Evolutionary conservation across 2,888 invertebrate species (phyloP), one percentile per base, ranked within the genome.

Genomic region (Scaptomyza cyrtandrae): DNA sequence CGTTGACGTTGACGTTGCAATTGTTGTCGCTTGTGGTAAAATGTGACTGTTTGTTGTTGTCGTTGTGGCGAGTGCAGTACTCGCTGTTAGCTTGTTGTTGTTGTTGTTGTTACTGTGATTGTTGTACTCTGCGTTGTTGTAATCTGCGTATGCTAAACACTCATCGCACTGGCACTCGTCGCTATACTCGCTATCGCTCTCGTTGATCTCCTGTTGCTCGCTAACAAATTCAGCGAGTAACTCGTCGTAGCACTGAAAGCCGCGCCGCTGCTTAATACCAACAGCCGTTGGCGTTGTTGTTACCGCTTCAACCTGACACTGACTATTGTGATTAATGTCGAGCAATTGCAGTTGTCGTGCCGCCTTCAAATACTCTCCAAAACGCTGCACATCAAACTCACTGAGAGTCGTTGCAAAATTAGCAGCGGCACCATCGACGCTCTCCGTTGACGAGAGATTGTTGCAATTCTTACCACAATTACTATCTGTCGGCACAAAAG

Each of bases 351-450:
- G 52, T 44, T 87, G 88, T 31, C 81, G 64, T 13, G 87, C 86
- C 19, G 77, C 82, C 27, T 62, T 78, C 33, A 83, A 33, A 75
- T 78, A 89, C 53, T 89, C 86, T 66, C 83, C 80, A 33, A 91
- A 86, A 11, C 89, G 86, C 57, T 89, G 90, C 56, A 89, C 90
- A 89, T 91, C 90, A 68, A 91, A 91, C 73, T 91, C 91, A 49
- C 86, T 84, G 10, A 84, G 71, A 19, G 77, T 58, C 5, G 67
- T 44, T 19, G 62, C 85, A 63, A 84, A 84, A 70, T 62, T 74
- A 14, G 41, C 64, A 39, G 43, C 50, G 33, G n/a, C 85, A 50
- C 75, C 80, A 63, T 60, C 68, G 11, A 35, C 62, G 33, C 39
- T 48, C 41, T 41, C 35, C 31, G 49, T 29, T 10, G 35, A 19